Base-by-base conservation (phyloP, 2,888 invertebrate genomes). In the Campopleginae sp. region DNA sequence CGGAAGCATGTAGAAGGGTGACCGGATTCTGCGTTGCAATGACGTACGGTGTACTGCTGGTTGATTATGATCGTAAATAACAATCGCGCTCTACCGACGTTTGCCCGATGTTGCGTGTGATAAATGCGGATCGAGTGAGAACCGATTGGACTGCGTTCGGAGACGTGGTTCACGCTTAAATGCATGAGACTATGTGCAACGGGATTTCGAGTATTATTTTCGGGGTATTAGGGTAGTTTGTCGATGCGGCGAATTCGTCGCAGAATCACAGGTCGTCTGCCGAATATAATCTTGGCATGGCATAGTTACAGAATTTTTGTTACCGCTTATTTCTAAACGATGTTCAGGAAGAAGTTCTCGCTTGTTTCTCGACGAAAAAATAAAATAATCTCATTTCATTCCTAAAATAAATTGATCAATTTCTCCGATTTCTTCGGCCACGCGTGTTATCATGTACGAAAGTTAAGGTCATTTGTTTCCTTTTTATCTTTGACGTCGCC, bases 61-160 rank as follows among this genome's bases (percentile, higher is more conserved):
- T 89, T 90, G 91, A 91, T 91, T 91, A 91, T 88, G 87, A 89
- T 91, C 91, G 89, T 91, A 91, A 91, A 91, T 90, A 91, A 91
- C 90, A 89, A 91, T 89, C 88, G 88, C 78, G 81, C 85, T 86
- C 82, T 86, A 91, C 90, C 88, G 90, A 90, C 91, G 87, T 90
- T 91, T 90, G 87, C 87, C 90, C 89, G 88, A 89, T 90, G 90
- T 90, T 89, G 87, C 87, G 84, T 78, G 85, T 89, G 89, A 90
- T 89, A 85, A 87, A 89, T 89, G 88, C 82, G 83, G 83, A 85
- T 85, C 54, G 72, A 79, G 86, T 78, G 86, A 82, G 85, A 75
- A 71, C 33, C 82, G 72, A 70, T 66, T 48, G 78, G 63, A 23
- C 63, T 44, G 38, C 63, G 2, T 48, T 23, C 33, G 54, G 71